Evolutionary conservation across 2,888 invertebrate species (phyloP).

Genomic region (Lydus trimaculatus): DNA sequence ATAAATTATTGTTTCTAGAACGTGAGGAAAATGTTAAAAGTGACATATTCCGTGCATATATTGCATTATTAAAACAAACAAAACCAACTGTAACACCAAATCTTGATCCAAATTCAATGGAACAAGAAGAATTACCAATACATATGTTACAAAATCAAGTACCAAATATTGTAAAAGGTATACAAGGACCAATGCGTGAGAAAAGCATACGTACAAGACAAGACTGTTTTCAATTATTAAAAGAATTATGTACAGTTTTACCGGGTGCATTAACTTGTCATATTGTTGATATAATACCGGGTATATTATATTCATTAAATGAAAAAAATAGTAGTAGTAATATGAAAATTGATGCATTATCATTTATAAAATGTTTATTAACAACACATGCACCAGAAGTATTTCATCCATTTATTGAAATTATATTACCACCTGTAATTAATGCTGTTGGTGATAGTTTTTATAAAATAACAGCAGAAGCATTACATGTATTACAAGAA

Average conservation of each 20-base stretch:
- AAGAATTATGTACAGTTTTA: conserved; percentile 87
- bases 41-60: conserved; percentile 96
- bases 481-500: conserved; percentile 90
- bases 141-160: conserved; percentile 69
- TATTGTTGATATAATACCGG: conserved; percentile 84
- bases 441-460: conserved; percentile 93
- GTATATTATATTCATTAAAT: conserved; percentile 86
- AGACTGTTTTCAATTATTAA: conserved; percentile 88
- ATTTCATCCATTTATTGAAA: conserved; percentile 82
- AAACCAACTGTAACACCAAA: conserved; percentile 72
- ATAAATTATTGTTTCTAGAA: conserved; percentile 65
- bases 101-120: conserved; percentile 74
- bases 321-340: conserved; percentile 96
- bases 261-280: conserved; percentile 82
- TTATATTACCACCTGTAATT: conserved; percentile 84
- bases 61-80: conserved; percentile 91
- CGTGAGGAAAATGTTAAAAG: conserved; percentile 99
- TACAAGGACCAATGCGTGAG: conserved; percentile 85
- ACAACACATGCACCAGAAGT: conserved; percentile 79
- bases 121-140: conserved; percentile 76
- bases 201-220: conserved; percentile 89
- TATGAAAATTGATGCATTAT: conserved; percentile 97
- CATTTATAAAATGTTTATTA: conserved; percentile 87
- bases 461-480: conserved; percentile 99
- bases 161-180: conserved; percentile 83